Conservation (phyloP, 2,888 invertebrate species). For the Stenchaetothrips biformis region DNA sequence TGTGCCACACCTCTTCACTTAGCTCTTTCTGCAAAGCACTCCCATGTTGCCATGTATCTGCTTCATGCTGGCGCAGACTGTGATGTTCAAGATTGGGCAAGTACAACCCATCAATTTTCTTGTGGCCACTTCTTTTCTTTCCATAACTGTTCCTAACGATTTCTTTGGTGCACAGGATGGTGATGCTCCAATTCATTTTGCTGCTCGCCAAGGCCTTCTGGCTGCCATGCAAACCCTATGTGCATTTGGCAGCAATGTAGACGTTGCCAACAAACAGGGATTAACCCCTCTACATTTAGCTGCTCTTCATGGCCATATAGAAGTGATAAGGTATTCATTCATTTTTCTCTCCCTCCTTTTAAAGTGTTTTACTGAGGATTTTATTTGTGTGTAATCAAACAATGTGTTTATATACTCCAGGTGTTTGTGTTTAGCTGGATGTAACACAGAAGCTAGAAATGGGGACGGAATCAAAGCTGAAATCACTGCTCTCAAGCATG, state of each 20-base stretch:
- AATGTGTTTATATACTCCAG: neutral
- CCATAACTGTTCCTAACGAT: slow-evolving; percentile 32
- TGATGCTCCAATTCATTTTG: slow-evolving; percentile 58
- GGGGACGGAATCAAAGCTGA: slow-evolving; percentile 68
- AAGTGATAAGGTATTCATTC: slow-evolving; percentile 55
- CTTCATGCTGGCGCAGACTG: slow-evolving; percentile 58
- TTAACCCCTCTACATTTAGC: slow-evolving; percentile 66
- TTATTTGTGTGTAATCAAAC: neutral
- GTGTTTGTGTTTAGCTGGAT: slow-evolving; percentile 64
- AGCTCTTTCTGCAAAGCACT: slow-evolving; percentile 54
- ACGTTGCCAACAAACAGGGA: slow-evolving; percentile 57
- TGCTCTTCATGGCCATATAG: slow-evolving; percentile 64
- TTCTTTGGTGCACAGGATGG: slow-evolving; percentile 48
- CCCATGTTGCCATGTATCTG: slow-evolving; percentile 54
- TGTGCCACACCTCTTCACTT: slow-evolving; percentile 57
- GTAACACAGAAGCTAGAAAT: slow-evolving; percentile 61
- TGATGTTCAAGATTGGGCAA: slow-evolving; percentile 52
- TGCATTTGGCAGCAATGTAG: slow-evolving; percentile 56
- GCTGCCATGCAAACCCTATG: slow-evolving; percentile 56
- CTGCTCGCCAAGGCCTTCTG: slow-evolving; percentile 52
- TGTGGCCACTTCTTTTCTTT: slow-evolving; percentile 26
- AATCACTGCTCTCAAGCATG: slow-evolving; percentile 70
- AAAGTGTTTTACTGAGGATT: neutral
- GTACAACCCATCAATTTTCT: slow-evolving; percentile 35
- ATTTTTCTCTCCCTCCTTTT: slow-evolving; percentile 26